These are phyloP conservation scores for Tromatobia lineatoria DNA, from an alignment of 2,888 invertebrate species.

Conservation along the genomic window DNA sequence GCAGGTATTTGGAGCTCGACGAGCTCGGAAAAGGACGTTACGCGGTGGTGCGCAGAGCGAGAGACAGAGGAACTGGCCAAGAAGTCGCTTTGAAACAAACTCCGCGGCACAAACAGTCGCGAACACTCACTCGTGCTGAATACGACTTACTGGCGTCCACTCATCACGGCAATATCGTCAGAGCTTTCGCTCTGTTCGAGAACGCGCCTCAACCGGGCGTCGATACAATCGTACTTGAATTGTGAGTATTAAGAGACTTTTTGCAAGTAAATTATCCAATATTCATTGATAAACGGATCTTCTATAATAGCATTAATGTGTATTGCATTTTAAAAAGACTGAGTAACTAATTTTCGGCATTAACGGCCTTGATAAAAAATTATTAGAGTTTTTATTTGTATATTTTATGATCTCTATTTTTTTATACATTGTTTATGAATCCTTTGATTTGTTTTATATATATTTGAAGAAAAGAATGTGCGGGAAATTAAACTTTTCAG, in stretches of 20 bases:
- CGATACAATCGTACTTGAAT: conserved; percentile 91
- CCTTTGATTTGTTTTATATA: too few species aligned
- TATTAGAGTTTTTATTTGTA: too few species aligned
- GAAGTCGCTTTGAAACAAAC: conserved; percentile 93
- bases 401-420: too few species aligned
- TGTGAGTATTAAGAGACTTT: conserved; percentile 86
- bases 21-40: conserved; percentile 92
- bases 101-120: conserved; percentile 88
- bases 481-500: too few species aligned
- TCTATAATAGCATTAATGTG: too few species aligned
- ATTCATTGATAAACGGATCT: too few species aligned
- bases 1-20: conserved; percentile 88
- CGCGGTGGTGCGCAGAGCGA: conserved; percentile 90
- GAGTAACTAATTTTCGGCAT: neutral
- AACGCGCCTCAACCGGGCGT: conserved; percentile 90
- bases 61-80: conserved; percentile 91
- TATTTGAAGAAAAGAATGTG: too few species aligned
- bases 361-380: too few species aligned
- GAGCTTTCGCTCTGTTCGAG: conserved; percentile 92
- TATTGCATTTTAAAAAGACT: neutral
- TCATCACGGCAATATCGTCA: conserved; percentile 90
- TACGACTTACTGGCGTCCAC: conserved; percentile 90
- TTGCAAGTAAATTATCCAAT: neutral
- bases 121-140: conserved; percentile 90
- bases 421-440: too few species aligned